Conservation (phyloP, 2,113 vertebrate genomes). For the Otocyon megalotis region DNA sequence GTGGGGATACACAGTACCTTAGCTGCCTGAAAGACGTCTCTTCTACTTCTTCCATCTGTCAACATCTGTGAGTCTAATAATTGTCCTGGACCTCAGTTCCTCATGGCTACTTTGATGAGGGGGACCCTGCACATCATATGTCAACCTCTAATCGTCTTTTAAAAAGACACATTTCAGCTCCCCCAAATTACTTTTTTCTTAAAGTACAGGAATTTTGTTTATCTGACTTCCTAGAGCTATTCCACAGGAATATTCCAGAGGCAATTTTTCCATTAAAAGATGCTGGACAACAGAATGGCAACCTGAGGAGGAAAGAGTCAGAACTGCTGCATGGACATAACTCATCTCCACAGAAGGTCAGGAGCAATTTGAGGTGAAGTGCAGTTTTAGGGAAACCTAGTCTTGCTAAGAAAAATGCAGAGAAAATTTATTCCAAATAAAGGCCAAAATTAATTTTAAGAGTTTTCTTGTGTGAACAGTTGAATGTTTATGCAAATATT, state of each 20-base stretch:
- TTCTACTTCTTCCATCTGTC: neutral
- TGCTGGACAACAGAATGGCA: neutral
- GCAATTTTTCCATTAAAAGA: neutral
- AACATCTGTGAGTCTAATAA: neutral
- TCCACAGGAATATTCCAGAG: neutral
- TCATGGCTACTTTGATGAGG: neutral
- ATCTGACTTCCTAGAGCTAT: slow-evolving; percentile 34
- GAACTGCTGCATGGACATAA: neutral
- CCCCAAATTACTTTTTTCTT: neutral
- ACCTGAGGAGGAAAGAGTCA: neutral
- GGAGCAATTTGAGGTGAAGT: neutral
- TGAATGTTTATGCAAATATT: slow-evolving; percentile 39
- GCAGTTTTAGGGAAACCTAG: neutral
- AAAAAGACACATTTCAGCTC: neutral
- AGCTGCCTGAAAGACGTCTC: neutral
- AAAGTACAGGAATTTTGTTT: neutral
- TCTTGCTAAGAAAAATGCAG: neutral
- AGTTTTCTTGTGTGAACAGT: neutral
- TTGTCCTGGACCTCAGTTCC: neutral
- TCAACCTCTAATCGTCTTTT: neutral
- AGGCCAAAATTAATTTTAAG: slow-evolving; percentile 11
- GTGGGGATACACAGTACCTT: neutral
- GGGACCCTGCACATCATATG: neutral
- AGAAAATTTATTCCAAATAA: neutral
- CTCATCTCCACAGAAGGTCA: neutral